Evolutionary conservation across 2,888 invertebrate species (phyloP).

Genomic region (Clostera curtula): DNA sequence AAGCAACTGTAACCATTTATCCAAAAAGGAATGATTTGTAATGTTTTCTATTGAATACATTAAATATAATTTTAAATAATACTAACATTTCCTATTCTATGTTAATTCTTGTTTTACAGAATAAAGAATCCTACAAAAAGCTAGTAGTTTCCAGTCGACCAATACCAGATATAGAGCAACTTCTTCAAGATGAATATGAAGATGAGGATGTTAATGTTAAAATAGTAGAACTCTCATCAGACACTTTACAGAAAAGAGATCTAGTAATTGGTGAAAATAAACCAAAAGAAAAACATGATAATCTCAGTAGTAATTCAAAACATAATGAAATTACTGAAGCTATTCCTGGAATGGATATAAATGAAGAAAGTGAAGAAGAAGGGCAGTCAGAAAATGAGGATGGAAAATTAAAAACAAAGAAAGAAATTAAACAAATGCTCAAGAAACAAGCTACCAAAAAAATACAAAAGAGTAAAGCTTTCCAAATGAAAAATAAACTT

Average conservation of each 20-base stretch:
- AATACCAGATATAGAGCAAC: constrained; percentile 80
- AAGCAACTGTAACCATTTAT: too few relatives aligned
- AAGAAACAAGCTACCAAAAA: constrained; percentile 83
- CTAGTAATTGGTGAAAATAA: constrained; percentile 84
- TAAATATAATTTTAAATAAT: too few relatives aligned
- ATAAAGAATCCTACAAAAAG: constrained; percentile 83
- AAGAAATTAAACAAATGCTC: constrained; percentile 80
- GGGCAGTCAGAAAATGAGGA: constrained; percentile 40
- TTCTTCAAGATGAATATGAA: constrained; percentile 82
- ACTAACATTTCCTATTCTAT: constrained; percentile 3
- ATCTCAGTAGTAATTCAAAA: constrained; percentile 28
- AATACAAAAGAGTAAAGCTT: constrained; percentile 84
- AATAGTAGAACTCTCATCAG: constrained; percentile 83
- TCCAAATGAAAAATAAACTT: constrained; percentile 82
- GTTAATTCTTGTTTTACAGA: constrained; percentile 37
- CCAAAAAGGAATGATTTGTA: too few relatives aligned
- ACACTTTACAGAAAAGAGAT: constrained; percentile 80
- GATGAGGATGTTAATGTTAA: constrained; percentile 86
- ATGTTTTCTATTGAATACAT: too few relatives aligned
- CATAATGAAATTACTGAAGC: constrained; percentile 21
- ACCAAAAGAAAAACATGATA: constrained; percentile 42
- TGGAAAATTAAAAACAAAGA: constrained; percentile 68
- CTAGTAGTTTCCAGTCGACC: constrained; percentile 82
- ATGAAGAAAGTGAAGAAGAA: constrained; percentile 38
- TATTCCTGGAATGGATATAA: constrained; percentile 55